A percentile compares a stretch with the other conserved stretches of the same genome.
These are phyloP conservation scores for Calosoma granatense DNA, from an alignment of 1,140 invertebrate genomes.

Conservation along the genomic window DNA sequence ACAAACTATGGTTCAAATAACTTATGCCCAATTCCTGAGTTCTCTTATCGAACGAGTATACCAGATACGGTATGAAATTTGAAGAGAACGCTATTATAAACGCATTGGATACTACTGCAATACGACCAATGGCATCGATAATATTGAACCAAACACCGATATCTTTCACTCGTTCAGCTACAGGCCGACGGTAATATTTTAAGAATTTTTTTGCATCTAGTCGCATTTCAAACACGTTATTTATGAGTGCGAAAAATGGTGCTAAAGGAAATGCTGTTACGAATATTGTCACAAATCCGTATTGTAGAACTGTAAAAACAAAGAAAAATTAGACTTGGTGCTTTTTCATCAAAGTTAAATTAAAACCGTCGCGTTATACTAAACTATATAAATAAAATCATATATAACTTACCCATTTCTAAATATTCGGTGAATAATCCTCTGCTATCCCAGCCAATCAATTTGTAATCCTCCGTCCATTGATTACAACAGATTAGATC, in stretches of 20 bases:
- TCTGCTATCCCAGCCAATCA: slow-evolving; percentile 50
- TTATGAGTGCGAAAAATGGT: slow-evolving; percentile 70
- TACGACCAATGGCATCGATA: slow-evolving; percentile 54
- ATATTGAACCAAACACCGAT: slow-evolving; percentile 73
- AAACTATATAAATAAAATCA: no score
- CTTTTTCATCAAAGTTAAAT: no score
- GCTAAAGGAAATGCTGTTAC: slow-evolving; percentile 76
- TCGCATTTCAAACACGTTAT: slow-evolving; percentile 74
- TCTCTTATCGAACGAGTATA: slow-evolving; percentile 50
- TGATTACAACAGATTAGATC: slow-evolving; percentile 40
- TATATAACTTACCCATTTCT: slow-evolving; percentile 63
- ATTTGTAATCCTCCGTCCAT: slow-evolving; percentile 71
- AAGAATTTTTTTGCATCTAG: slow-evolving; percentile 77
- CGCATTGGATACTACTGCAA: slow-evolving; percentile 65
- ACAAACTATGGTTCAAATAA: slow-evolving; percentile 67
- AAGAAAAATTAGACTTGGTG: slow-evolving; percentile 11
- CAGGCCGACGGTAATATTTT: slow-evolving; percentile 58
- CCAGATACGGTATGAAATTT: slow-evolving; percentile 65
- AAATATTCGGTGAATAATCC: slow-evolving; percentile 77
- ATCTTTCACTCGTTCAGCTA: slow-evolving; percentile 63
- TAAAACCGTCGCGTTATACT: no score
- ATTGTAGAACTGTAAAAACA: slow-evolving; percentile 61
- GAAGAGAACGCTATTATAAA: slow-evolving; percentile 74
- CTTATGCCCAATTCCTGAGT: slow-evolving; percentile 41
- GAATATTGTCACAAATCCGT: slow-evolving; percentile 82